Conservation (phyloP, 2,113 vertebrate species). For the Thalassarche chlororhynchos region DNA sequence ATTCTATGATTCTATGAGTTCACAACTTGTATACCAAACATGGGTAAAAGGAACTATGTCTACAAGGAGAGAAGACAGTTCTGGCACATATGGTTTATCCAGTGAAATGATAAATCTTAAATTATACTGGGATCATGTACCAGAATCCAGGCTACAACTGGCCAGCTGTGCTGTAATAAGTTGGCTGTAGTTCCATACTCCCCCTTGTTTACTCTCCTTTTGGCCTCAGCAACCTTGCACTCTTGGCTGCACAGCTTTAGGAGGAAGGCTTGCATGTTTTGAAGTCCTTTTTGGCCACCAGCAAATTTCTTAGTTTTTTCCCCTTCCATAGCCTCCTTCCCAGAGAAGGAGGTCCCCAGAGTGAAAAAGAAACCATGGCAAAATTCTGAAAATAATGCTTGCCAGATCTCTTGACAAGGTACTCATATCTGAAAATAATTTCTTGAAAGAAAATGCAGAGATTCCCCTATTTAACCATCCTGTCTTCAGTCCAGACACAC, state of each 20-base stretch:
- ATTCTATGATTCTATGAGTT: too few species aligned
- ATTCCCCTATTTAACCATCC: neutral
- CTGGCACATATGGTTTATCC: neutral
- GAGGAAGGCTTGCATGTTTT: neutral
- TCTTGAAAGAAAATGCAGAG: neutral
- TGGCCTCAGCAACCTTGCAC: neutral
- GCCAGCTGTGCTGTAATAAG: neutral
- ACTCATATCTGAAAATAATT: neutral
- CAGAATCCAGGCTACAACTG: neutral
- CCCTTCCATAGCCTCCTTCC: neutral
- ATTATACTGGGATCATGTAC: neutral
- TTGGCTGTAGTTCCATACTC: neutral
- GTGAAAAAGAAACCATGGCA: neutral
- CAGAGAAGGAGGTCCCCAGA: neutral
- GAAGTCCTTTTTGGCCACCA: neutral
- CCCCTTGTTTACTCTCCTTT: neutral
- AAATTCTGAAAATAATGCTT: neutral
- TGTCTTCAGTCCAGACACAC: slow-evolving; percentile 8
- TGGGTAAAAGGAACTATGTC: neutral
- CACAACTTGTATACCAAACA: neutral
- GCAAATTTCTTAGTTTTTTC: neutral
- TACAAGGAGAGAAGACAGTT: neutral
- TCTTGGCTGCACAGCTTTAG: neutral
- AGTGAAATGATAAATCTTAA: neutral
- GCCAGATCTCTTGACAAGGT: neutral